Percentiles rank a stretch among this genome's conserved stretches.
Evolutionary conservation across 2,888 invertebrate genomes (phyloP).

Genomic region (Limnephilus auricula): DNA sequence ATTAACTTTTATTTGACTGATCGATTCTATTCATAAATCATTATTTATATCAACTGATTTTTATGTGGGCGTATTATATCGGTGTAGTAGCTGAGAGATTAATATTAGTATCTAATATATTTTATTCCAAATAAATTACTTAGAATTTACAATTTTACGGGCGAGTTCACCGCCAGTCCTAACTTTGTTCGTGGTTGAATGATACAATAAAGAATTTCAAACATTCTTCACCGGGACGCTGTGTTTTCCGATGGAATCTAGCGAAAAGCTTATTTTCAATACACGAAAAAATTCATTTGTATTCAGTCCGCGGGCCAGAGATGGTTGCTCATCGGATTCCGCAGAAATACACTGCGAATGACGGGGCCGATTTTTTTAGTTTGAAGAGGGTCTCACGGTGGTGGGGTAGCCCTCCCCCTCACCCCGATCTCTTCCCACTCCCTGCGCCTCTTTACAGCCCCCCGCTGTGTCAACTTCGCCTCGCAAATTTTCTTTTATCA

Average conservation of each 20-base stretch:
- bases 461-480: conserved; percentile 58
- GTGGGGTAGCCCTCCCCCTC: not conserved
- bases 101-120: not conserved
- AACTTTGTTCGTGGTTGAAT: not conserved
- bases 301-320: conserved; percentile 43
- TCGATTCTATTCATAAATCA: not conserved
- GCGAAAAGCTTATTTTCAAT: conserved; percentile 33
- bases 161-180: not conserved
- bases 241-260: conserved; percentile 33
- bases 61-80: not conserved
- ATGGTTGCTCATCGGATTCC: conserved; percentile 50
- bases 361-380: conserved; percentile 60
- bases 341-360: conserved; percentile 55
- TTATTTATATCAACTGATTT: not conserved
- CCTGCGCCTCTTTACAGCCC: conserved; percentile 37
- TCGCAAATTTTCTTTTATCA: conserved; percentile 66
- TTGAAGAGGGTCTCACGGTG: conserved; percentile 63
- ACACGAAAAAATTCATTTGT: conserved; percentile 39
- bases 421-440: not conserved
- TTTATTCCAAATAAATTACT: not conserved
- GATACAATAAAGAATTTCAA: conserved; percentile 22
- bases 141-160: too few species aligned
- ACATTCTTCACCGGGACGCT: conserved; percentile 15
- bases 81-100: not conserved
- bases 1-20: not conserved